Evolutionary conservation across 2,888 invertebrate genomes (phyloP).

Genomic region (Cetonia aurata): DNA sequence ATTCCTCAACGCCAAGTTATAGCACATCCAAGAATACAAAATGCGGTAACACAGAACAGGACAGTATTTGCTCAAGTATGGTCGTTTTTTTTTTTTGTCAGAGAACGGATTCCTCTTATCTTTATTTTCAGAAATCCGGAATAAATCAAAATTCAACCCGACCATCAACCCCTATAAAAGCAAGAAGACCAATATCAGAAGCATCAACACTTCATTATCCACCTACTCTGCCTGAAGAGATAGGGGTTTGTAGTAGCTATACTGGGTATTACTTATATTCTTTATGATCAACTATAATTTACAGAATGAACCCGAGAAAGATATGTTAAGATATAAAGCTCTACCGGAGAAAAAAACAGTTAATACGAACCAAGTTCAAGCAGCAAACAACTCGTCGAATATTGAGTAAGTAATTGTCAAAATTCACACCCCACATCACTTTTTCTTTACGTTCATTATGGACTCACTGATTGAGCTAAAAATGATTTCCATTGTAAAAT

Average conservation of each 20-base stretch:
- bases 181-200: conserved; percentile 23
- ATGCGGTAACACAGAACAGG: conserved; percentile 19
- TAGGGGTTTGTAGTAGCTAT: conserved; percentile 4
- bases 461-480: too few relatives aligned
- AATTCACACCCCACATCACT: neutral
- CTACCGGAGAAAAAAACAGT: conserved; percentile 10
- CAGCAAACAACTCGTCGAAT: conserved; percentile 11
- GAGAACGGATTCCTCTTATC: neutral
- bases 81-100: neutral
- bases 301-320: conserved; percentile 8
- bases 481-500: too few relatives aligned
- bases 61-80: conserved; percentile 14
- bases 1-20: conserved; percentile 35
- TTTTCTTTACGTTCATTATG: too few relatives aligned
- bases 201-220: conserved; percentile 14
- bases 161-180: conserved; percentile 13
- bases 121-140: conserved; percentile 25
- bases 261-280: too few relatives aligned
- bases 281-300: neutral
- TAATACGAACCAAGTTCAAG: conserved; percentile 18
- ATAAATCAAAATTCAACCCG: conserved; percentile 12
- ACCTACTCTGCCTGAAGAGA: conserved; percentile 12
- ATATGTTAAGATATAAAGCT: conserved; percentile 18
- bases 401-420: conserved; percentile 23
- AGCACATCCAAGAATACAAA: conserved; percentile 17